phyloP scores from a whole-genome alignment of 2,113 vertebrate genomes.

The Grallaria varia region DNA sequence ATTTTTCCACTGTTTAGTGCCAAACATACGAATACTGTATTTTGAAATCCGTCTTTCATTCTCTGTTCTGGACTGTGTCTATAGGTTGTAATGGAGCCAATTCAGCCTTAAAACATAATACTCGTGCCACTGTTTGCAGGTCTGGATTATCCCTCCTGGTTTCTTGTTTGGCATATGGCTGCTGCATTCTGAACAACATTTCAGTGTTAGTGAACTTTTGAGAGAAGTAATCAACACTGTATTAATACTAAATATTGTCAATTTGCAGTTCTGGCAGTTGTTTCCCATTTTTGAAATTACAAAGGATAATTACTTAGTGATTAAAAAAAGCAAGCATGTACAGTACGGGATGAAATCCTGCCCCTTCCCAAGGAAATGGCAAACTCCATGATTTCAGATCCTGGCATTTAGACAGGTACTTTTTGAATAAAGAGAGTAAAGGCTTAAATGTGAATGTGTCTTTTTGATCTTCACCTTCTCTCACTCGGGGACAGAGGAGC shows the following conservation, averaged over 20 bases:
- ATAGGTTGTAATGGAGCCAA: background rate
- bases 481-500: slow-evolving; percentile 88
- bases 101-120: background rate
- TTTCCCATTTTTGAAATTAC: background rate
- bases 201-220: background rate
- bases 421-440: background rate
- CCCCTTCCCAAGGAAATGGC: background rate
- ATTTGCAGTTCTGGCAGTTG: background rate
- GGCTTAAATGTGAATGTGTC: background rate
- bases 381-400: background rate
- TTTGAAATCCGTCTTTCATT: background rate
- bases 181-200: background rate
- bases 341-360: background rate
- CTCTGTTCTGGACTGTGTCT: background rate
- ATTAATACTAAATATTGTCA: background rate
- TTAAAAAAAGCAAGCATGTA: background rate
- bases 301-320: background rate
- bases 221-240: background rate
- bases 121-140: background rate
- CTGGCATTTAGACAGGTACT: background rate
- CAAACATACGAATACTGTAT: background rate
- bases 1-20: background rate
- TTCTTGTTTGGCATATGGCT: background rate
- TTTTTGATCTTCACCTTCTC: slow-evolving; percentile 81
- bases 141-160: background rate